Conservation (phyloP, 2,113 vertebrate species). For the Alces alces region DNA sequence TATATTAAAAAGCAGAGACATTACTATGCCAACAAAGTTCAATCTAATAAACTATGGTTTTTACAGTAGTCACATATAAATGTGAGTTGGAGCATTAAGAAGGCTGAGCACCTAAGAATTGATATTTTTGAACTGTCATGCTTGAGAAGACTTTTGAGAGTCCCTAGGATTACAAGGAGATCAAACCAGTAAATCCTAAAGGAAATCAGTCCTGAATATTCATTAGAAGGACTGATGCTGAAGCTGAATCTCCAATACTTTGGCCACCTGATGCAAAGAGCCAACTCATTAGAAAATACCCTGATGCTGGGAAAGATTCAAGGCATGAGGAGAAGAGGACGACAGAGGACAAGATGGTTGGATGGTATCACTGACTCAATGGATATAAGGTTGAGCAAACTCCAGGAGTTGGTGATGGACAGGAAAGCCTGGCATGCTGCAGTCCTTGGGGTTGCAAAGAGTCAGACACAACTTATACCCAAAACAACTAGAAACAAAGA, state of each 20-base stretch:
- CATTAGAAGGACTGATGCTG: not conserved
- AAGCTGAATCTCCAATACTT: not conserved
- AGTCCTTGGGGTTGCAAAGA: not conserved
- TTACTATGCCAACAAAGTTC: not conserved
- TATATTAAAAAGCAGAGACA: not conserved
- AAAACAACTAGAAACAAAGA: not conserved
- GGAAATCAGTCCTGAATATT: not conserved
- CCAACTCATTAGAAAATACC: not conserved
- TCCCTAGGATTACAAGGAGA: not conserved
- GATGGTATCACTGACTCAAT: not conserved
- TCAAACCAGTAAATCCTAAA: not conserved
- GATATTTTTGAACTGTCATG: not conserved
- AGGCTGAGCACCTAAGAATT: not conserved
- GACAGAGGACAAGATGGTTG: not conserved
- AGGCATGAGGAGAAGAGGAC: not conserved
- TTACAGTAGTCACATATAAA: not conserved
- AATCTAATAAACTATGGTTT: not conserved
- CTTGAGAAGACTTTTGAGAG: not conserved
- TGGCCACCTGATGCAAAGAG: not conserved
- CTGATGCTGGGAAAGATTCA: not conserved
- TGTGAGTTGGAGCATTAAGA: not conserved
- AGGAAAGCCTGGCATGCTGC: not conserved
- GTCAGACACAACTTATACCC: not conserved
- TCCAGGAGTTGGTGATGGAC: not conserved
- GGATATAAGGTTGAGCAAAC: not conserved